Evolutionary conservation across 2,113 vertebrate genomes (phyloP).

Genomic region (Oxygymnocypris stewartii): DNA sequence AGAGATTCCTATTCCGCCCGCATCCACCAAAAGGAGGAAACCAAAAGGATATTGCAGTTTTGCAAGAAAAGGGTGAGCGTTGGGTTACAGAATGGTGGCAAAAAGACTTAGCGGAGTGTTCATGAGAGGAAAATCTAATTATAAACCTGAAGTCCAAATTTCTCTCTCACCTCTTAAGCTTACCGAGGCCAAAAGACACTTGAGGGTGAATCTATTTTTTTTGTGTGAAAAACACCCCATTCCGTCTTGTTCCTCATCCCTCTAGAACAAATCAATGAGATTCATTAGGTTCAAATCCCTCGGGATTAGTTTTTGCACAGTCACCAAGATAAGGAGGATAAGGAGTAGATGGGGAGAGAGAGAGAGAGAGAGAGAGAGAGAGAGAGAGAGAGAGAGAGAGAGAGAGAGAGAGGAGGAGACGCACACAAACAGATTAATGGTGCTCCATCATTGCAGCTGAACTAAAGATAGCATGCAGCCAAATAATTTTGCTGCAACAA

Average conservation of each 20-base stretch:
- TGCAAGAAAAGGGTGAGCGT: neutral
- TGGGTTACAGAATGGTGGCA: neutral
- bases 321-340: conserved; percentile 63
- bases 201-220: conserved; percentile 50
- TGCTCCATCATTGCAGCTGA: conserved; percentile 59
- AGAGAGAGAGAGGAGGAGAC: conserved; percentile 2
- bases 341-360: conserved; percentile 7
- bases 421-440: conserved; percentile 55
- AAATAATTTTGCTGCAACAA: conserved; percentile 41
- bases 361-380: neutral
- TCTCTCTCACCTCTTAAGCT: conserved; percentile 34
- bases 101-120: neutral
- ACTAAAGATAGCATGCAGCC: conserved; percentile 45
- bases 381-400: too few species aligned
- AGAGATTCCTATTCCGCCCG: neutral
- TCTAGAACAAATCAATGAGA: conserved; percentile 69
- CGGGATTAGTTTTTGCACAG: conserved; percentile 62
- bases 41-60: neutral
- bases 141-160: conserved; percentile 31
- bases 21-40: neutral
- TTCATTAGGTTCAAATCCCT: conserved; percentile 70
- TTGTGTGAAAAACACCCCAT: conserved; percentile 65
- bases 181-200: conserved; percentile 18
- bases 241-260: conserved; percentile 63
- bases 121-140: conserved; percentile 38